Percentiles rank a stretch among this genome's conserved stretches.
Conservation (phyloP, 2,113 vertebrate species). For the Pontoporia blainvillei region DNA sequence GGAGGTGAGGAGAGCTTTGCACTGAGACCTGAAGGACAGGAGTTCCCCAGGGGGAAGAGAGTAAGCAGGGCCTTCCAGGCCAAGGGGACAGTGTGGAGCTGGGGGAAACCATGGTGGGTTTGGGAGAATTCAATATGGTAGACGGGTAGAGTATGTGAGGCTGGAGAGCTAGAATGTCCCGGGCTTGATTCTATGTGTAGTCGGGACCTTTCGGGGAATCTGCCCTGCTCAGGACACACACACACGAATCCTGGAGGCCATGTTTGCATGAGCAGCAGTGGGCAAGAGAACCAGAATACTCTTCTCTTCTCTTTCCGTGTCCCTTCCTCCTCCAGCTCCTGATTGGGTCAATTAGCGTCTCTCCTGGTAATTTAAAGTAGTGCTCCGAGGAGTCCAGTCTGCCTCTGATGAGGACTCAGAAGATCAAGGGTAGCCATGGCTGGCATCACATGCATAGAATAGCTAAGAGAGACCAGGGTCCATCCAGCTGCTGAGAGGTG, state of each 20-base stretch:
- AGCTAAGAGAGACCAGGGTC: neutral
- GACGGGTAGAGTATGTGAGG: neutral
- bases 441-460: neutral
- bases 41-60: neutral
- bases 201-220: neutral
- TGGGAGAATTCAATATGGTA: neutral
- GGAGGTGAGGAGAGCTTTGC: neutral
- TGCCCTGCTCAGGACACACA: neutral
- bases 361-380: neutral
- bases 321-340: neutral
- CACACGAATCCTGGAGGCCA: neutral
- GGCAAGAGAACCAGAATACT: neutral
- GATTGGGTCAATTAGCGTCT: neutral
- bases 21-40: neutral
- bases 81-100: neutral
- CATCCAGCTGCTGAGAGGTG: neutral
- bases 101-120: neutral
- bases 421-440: neutral
- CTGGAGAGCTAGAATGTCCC: neutral
- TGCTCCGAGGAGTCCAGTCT: neutral
- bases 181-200: neutral
- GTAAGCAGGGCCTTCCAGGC: neutral
- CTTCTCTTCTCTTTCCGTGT: neutral
- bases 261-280: neutral
- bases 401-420: neutral